Evolutionary conservation across 1,140 invertebrate species (phyloP).

Genomic region (Halictus rubicundus): DNA sequence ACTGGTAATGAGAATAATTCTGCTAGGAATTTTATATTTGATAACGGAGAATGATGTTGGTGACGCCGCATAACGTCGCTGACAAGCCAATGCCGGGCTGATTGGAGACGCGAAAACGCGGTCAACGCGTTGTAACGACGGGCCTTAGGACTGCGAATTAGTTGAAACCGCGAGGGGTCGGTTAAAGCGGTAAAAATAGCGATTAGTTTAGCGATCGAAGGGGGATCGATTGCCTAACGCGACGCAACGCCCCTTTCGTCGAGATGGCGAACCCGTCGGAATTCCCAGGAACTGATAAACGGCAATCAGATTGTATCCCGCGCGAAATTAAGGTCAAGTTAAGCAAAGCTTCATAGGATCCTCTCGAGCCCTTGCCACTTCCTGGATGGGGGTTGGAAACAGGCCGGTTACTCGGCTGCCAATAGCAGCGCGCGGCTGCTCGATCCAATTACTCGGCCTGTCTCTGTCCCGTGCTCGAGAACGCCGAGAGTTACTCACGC

Average conservation of each 20-base stretch:
- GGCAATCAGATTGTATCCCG: conserved; percentile 33
- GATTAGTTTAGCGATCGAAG: neutral
- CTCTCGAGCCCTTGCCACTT: conserved; percentile 43
- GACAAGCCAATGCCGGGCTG: too few species aligned
- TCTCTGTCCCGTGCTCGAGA: conserved; percentile 33
- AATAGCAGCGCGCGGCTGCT: conserved; percentile 35
- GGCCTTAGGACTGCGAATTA: too few species aligned
- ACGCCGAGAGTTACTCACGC: conserved; percentile 18
- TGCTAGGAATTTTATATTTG: too few species aligned
- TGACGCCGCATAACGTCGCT: too few species aligned
- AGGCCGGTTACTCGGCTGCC: conserved; percentile 43
- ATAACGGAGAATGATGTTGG: too few species aligned
- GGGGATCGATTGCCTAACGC: neutral
- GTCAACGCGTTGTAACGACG: too few species aligned
- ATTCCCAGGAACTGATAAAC: conserved; percentile 38
- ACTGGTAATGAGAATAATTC: too few species aligned
- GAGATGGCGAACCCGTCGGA: neutral
- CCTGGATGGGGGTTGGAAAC: conserved; percentile 44
- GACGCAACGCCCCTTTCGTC: too few species aligned
- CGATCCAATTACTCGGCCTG: conserved; percentile 51
- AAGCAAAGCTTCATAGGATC: conserved; percentile 34
- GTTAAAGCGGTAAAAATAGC: too few species aligned
- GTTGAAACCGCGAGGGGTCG: too few species aligned
- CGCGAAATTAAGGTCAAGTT: conserved; percentile 49
- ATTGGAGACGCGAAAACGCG: too few species aligned